These are phyloP conservation scores for Poeciliopsis infans DNA, from an alignment of 2,797 vertebrate genomes.

Conservation along the genomic window DNA sequence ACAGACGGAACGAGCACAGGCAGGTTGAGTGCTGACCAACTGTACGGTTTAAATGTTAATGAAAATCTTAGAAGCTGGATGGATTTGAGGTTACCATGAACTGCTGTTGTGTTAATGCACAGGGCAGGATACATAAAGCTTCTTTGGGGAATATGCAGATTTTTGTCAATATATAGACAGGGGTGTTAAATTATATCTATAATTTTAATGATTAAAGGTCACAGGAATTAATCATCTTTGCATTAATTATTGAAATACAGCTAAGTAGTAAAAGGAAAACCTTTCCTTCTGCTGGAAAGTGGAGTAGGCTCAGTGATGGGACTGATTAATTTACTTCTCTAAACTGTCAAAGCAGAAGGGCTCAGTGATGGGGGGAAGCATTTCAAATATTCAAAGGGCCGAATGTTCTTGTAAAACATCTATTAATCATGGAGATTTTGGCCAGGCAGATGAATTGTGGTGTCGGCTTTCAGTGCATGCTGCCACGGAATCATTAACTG, in stretches of 20 bases:
- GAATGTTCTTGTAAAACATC: slow-evolving; percentile 79
- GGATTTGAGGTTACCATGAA: slow-evolving; percentile 30
- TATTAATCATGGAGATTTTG: slow-evolving; percentile 81
- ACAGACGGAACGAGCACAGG: slow-evolving; percentile 20
- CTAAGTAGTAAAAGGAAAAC: slow-evolving; percentile 72
- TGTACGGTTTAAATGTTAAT: slow-evolving; percentile 19
- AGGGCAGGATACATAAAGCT: slow-evolving; percentile 24
- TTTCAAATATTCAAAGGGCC: slow-evolving; percentile 79
- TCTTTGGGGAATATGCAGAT: slow-evolving; percentile 38
- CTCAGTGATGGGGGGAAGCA: slow-evolving; percentile 68
- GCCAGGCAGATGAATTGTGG: slow-evolving; percentile 75
- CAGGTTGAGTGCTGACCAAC: neutral
- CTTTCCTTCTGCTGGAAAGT: slow-evolving; percentile 75
- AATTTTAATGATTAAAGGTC: slow-evolving; percentile 64
- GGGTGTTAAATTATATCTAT: slow-evolving; percentile 51
- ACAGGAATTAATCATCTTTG: slow-evolving; percentile 58
- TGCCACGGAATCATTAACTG: slow-evolving; percentile 80
- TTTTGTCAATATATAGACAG: slow-evolving; percentile 52
- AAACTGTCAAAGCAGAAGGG: slow-evolving; percentile 73
- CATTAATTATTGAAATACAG: slow-evolving; percentile 71
- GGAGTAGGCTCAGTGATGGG: slow-evolving; percentile 70
- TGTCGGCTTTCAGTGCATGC: slow-evolving; percentile 72
- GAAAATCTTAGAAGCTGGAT: slow-evolving; percentile 28
- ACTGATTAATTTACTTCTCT: slow-evolving; percentile 80
- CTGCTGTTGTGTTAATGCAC: slow-evolving; percentile 26